Conservation (phyloP, 2,888 invertebrate genomes). For the Myopa testacea region DNA sequence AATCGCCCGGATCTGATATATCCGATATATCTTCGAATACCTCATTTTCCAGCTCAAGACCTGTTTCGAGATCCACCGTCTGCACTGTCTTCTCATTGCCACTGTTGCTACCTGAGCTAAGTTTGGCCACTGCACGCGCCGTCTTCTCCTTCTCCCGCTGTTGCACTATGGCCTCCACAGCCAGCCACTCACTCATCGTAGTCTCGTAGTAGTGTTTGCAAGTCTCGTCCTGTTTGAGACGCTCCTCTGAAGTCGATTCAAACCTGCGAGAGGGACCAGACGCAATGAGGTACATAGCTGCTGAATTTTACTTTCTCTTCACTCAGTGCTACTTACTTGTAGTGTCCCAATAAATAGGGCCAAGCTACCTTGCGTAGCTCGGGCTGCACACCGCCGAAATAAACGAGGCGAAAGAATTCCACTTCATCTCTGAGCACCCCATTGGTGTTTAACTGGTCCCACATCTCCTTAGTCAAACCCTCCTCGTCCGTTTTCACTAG, state of each 20-base stretch:
- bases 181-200: conserved; percentile 95
- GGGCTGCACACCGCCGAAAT: conserved; percentile 88
- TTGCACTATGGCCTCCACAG: conserved; percentile 91
- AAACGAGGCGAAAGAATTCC: conserved; percentile 85
- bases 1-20: conserved; percentile 70
- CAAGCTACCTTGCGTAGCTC: conserved; percentile 84
- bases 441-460: conserved; percentile 77
- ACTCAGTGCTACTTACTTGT: conserved; percentile 69
- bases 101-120: conserved; percentile 80
- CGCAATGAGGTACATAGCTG: not conserved
- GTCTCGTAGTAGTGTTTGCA: conserved; percentile 86
- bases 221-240: conserved; percentile 75
- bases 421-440: conserved; percentile 74
- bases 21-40: conserved; percentile 71
- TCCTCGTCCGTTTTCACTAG: conserved; percentile 74
- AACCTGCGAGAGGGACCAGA: conserved; percentile 68
- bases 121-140: conserved; percentile 85
- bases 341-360: conserved; percentile 90
- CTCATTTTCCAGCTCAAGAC: conserved; percentile 71
- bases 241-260: conserved; percentile 76
- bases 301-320: not conserved
- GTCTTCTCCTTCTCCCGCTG: conserved; percentile 86
- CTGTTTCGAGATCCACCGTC: conserved; percentile 67
- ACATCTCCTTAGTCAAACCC: conserved; percentile 82
- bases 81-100: conserved; percentile 70